These are phyloP conservation scores for Tylochromis polylepis DNA, from an alignment of 2,113 vertebrate species.

Conservation along the genomic window DNA sequence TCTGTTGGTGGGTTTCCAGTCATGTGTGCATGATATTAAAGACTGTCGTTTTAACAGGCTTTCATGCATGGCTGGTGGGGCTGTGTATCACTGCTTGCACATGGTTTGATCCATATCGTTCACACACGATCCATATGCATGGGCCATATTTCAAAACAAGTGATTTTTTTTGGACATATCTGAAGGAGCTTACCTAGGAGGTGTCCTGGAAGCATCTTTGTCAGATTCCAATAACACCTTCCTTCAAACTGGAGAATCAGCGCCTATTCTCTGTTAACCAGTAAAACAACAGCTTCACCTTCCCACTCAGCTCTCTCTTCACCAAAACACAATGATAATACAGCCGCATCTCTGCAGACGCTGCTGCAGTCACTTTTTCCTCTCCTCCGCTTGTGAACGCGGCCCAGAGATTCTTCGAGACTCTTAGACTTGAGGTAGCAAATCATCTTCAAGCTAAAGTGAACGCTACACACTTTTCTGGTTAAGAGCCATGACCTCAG, in stretches of 20 bases:
- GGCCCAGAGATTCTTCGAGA: not conserved
- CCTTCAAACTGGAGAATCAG: accelerated
- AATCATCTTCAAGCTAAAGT: too few species aligned
- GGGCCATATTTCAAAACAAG: not conserved
- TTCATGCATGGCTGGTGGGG: not conserved
- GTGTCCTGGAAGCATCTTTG: not conserved
- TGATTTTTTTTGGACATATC: accelerated
- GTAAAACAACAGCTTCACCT: not conserved
- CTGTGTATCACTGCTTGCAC: not conserved
- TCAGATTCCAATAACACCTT: not conserved
- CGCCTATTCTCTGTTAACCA: not conserved
- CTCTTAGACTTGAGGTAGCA: not conserved
- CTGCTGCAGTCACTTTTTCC: not conserved
- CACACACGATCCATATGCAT: not conserved
- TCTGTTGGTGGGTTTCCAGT: not conserved
- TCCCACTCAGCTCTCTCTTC: not conserved
- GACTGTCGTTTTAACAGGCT: not conserved
- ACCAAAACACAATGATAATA: not conserved
- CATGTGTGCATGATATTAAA: accelerated
- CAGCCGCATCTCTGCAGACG: not conserved
- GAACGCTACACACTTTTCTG: not conserved
- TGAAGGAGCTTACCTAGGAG: not conserved
- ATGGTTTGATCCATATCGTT: not conserved
- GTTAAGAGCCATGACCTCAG: not conserved
- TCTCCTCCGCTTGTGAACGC: not conserved